phyloP scores from a whole-genome alignment of 2,113 vertebrate genomes.

The Istiophorus platypterus region DNA sequence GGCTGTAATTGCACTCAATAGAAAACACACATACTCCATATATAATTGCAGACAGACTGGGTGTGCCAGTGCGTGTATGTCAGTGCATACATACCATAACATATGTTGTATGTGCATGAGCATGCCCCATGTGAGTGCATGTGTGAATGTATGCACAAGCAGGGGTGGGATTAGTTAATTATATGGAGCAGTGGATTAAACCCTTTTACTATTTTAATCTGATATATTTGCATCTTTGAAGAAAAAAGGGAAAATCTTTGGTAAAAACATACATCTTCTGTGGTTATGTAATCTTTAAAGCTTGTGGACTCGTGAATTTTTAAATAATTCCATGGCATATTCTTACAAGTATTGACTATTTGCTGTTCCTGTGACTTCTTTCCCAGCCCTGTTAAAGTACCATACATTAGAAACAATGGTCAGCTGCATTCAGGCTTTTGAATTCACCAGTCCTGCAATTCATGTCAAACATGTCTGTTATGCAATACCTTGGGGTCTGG shows the following conservation, averaged over 20 bases:
- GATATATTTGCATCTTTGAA: neutral
- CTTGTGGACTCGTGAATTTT: neutral
- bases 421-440: no score
- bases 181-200: neutral
- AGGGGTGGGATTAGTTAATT: neutral
- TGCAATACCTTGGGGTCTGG: no score
- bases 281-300: neutral
- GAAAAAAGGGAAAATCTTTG: neutral
- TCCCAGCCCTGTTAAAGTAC: no score
- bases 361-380: no score
- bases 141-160: neutral
- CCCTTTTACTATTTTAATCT: neutral
- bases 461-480: no score
- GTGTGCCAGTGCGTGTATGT: neutral
- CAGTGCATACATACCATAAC: neutral
- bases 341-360: neutral
- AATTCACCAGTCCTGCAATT: no score
- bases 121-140: neutral
- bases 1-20: slow-evolving; percentile 32
- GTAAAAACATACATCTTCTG: neutral
- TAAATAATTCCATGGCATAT: neutral
- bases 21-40: slow-evolving; percentile 44
- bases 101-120: slow-evolving; percentile 9
- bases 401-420: no score
- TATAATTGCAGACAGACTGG: slow-evolving; percentile 13